phyloP scores from a whole-genome alignment of 2,888 invertebrate genomes.

The Rhingia rostrata region DNA sequence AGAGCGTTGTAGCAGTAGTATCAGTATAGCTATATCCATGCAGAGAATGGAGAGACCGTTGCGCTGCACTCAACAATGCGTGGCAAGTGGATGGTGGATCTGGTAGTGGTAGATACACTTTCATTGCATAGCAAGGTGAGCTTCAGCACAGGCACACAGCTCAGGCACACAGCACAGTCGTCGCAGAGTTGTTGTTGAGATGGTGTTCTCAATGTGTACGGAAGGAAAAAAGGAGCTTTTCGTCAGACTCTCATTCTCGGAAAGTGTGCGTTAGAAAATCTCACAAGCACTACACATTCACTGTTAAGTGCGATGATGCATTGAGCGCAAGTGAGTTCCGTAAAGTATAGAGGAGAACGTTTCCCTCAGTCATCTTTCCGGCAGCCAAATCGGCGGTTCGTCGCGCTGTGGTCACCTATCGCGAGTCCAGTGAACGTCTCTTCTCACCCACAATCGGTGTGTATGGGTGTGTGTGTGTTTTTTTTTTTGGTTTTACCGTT shows the following conservation, averaged over 20 bases:
- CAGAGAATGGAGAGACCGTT: constrained; percentile 2
- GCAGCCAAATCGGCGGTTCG: constrained; percentile 70
- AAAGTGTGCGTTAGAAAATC: constrained; percentile 43
- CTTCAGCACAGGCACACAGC: not conserved
- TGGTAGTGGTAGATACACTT: constrained; percentile 14
- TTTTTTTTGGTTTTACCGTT: not conserved
- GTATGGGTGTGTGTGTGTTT: constrained; percentile 25
- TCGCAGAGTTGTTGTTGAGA: not conserved
- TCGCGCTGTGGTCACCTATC: constrained; percentile 45
- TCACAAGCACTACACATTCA: constrained; percentile 23
- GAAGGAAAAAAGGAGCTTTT: constrained; percentile 46
- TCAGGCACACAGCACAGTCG: not conserved
- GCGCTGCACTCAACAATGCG: constrained; percentile 27
- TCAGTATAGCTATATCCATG: not conserved
- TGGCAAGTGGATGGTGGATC: not conserved
- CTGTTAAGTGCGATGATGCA: constrained; percentile 66
- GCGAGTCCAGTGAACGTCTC: constrained; percentile 52
- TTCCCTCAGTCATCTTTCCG: constrained; percentile 71
- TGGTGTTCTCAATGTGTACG: constrained; percentile 23
- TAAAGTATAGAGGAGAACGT: constrained; percentile 47
- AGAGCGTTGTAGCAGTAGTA: not conserved
- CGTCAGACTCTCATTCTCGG: constrained; percentile 19
- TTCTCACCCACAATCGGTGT: constrained; percentile 6
- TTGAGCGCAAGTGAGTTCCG: constrained; percentile 69
- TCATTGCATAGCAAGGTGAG: constrained; percentile 10